Base-by-base conservation (phyloP, 92 coral and sea anemone species). In the Epizoanthus ramosus region DNA sequence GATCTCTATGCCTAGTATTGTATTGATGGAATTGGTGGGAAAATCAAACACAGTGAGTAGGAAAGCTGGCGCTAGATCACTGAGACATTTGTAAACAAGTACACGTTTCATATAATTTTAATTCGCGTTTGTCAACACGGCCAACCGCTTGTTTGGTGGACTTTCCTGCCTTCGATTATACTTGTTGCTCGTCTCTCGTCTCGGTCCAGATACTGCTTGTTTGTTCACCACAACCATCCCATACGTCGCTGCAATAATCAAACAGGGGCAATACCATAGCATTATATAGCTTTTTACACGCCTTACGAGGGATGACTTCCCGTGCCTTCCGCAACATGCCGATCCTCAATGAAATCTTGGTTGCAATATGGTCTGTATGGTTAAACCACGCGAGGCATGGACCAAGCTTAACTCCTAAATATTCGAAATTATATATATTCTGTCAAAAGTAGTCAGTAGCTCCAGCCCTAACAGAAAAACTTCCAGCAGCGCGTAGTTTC, bases 281-380 rank as follows among this genome's bases (percentile, higher is more conserved):
- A 56, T 80, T 52, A 37, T 73, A 89, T 14, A 83, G 85, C 28
- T 84, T 88, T 15, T 83, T 52, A 79, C 88, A 88, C 58, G 91
- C 88, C 54, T 80, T 24, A 79, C 57, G 66, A 6, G 91, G 91
- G 45, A 83, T 56, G 63, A 88, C 57, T 57, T 88, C 83, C n/a
- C 88, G 88, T 22, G 87, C 87, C 67, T 35, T 88, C 14, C 88
- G 80, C 16, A 88, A 19, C 87, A 87, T 85, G 19, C 89, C 86
- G 5, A 89, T 67, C 37, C 81, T 72, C 21, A 79, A 79, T 58
- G 87, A 80, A 39, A 80, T 70, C 21, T 83, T 88, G 10, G 18
- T 54, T 12, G 73, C 63, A 35, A 88, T 75, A 43, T 77, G 74
- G 17, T 83, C 77, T 18, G 63, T 83, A 52, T 84, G 68, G 25